Evolutionary conservation across 2,888 invertebrate species (phyloP).

Genomic region (Diadegma fenestrale): DNA sequence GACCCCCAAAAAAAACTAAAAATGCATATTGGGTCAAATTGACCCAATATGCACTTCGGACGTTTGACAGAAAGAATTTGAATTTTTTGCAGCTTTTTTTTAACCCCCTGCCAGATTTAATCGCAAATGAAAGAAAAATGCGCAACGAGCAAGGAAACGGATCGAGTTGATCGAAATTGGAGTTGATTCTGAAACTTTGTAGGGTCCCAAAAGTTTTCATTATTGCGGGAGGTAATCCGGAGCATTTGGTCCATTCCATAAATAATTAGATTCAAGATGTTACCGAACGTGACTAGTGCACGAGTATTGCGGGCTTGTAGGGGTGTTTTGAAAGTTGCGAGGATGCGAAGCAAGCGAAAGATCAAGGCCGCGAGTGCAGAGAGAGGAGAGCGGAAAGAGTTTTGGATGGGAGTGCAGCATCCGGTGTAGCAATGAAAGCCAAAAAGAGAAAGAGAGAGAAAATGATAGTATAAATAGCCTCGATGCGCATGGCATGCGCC

Average conservation of each 20-base stretch:
- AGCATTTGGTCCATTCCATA: neutral
- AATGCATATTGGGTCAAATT: no score
- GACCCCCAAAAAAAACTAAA: no score
- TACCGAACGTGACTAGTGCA: conserved; percentile 12
- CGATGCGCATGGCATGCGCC: conserved; percentile 44
- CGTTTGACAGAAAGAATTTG: no score
- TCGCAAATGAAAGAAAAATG: no score
- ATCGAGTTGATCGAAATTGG: no score
- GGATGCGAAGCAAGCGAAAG: neutral
- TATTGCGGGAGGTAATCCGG: neutral
- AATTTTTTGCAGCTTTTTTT: no score
- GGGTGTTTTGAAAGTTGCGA: conserved; percentile 4
- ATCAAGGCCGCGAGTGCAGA: conserved; percentile 7
- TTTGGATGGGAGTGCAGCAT: conserved; percentile 35
- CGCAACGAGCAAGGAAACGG: no score
- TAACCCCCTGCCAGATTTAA: no score
- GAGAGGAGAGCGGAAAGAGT: conserved; percentile 44
- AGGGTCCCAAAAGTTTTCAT: neutral
- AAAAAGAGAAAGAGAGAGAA: conserved; percentile 39
- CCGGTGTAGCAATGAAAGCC: conserved; percentile 36
- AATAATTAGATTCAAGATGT: conserved; percentile 40
- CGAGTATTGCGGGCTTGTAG: conserved; percentile 14
- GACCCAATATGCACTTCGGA: no score
- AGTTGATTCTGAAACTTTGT: no score
- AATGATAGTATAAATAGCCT: conserved; percentile 59